phyloP scores from a whole-genome alignment of 2,888 invertebrate species.

The Napeogenes inachia region DNA sequence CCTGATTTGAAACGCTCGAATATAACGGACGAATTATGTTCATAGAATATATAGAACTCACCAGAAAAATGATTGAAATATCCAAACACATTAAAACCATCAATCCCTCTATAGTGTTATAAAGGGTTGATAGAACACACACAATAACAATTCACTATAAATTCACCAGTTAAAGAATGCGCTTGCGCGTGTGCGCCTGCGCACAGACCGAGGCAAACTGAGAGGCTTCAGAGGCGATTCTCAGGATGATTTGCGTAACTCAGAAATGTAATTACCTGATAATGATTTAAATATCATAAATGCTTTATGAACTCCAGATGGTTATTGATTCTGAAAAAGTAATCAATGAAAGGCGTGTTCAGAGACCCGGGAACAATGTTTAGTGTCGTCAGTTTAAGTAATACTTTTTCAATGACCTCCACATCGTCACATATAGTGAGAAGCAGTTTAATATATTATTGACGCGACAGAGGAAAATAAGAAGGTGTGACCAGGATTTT shows the following conservation, averaged over 20 bases:
- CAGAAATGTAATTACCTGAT: slow-evolving; percentile 27
- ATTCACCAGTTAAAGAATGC: slow-evolving; percentile 30
- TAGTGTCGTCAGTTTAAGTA: too few relatives aligned
- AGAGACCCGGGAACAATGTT: too few relatives aligned
- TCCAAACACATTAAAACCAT: slow-evolving; percentile 44
- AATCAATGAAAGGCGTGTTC: too few relatives aligned
- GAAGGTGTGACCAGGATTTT: too few relatives aligned
- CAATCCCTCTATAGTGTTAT: slow-evolving; percentile 64
- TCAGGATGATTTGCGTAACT: slow-evolving; percentile 33
- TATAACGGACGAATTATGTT: neutral
- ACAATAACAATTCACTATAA: slow-evolving; percentile 42
- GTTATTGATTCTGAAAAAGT: neutral
- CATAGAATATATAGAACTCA: slow-evolving; percentile 9
- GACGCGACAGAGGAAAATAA: too few relatives aligned
- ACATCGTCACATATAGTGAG: too few relatives aligned
- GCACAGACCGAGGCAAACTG: slow-evolving; percentile 58
- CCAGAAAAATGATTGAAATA: slow-evolving; percentile 40
- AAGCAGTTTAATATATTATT: too few relatives aligned
- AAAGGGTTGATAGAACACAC: slow-evolving; percentile 61
- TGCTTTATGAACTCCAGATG: slow-evolving; percentile 14
- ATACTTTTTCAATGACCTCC: too few relatives aligned
- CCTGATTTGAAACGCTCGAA: neutral
- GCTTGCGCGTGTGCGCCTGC: slow-evolving; percentile 55
- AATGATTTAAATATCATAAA: slow-evolving; percentile 23
- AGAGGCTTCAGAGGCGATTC: slow-evolving; percentile 33